phyloP scores from a whole-genome alignment of 2,113 vertebrate genomes.

The Natator depressus region DNA sequence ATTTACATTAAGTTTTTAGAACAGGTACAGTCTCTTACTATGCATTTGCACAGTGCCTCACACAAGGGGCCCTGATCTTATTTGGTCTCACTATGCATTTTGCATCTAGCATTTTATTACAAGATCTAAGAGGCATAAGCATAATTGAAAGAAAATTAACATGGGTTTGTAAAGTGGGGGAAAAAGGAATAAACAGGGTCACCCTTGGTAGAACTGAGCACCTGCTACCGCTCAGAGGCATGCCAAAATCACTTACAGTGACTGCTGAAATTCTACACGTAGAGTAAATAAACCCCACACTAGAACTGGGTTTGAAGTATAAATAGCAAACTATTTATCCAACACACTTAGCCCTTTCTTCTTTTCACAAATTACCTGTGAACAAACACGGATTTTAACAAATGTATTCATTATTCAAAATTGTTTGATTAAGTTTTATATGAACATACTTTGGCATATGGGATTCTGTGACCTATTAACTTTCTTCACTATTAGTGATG shows the following conservation, averaged over 20 bases:
- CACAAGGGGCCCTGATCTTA: slow-evolving; percentile 21
- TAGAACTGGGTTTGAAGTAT: not conserved
- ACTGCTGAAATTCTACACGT: slow-evolving; percentile 8
- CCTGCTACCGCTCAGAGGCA: slow-evolving; percentile 35
- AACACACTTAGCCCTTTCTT: not conserved
- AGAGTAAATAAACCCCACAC: slow-evolving; percentile 7
- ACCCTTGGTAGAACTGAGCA: slow-evolving; percentile 13
- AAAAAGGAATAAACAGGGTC: slow-evolving; percentile 19
- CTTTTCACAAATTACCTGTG: not conserved
- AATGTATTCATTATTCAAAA: not conserved
- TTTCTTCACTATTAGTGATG: not conserved
- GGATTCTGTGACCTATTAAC: not conserved
- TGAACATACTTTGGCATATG: not conserved
- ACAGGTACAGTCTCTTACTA: not conserved
- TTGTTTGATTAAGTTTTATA: not conserved
- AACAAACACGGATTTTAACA: not conserved
- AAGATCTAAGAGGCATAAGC: slow-evolving; percentile 2
- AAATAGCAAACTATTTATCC: not conserved
- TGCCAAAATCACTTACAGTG: slow-evolving; percentile 28
- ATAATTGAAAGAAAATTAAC: slow-evolving; percentile 43
- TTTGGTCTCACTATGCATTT: not conserved
- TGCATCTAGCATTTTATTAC: slow-evolving; percentile 6
- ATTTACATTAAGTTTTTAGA: not conserved
- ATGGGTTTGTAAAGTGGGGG: not conserved
- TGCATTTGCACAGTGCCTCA: not conserved